phyloP scores from a whole-genome alignment of 2,113 vertebrate species.

The Plestiodon gilberti region DNA sequence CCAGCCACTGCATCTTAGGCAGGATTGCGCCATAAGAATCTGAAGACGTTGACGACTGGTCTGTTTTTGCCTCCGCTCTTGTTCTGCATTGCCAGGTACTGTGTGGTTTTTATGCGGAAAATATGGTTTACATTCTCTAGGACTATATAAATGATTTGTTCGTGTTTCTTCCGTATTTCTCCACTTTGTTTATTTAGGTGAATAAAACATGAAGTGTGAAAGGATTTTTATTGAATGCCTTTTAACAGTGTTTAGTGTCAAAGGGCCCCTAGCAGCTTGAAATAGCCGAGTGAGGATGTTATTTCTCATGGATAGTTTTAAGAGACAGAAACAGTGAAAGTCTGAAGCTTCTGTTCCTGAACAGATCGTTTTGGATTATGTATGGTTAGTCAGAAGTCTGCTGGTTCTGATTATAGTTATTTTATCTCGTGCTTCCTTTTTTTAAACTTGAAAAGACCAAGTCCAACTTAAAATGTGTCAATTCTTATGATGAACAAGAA shows the following conservation, averaged over 20 bases:
- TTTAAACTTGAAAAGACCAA: neutral
- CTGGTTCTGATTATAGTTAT: neutral
- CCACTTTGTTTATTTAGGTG: constrained; percentile 13
- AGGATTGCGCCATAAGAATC: neutral
- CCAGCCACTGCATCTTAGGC: too few relatives aligned
- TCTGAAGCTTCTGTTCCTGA: neutral
- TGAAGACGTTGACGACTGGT: neutral
- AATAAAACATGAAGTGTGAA: constrained; percentile 17
- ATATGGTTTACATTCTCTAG: constrained; percentile 14
- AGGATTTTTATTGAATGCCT: constrained; percentile 13
- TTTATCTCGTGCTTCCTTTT: neutral
- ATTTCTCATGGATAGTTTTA: constrained; percentile 4
- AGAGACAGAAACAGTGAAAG: neutral
- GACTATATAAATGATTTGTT: neutral
- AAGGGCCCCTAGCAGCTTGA: neutral
- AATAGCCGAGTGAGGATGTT: neutral
- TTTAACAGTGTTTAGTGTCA: constrained; percentile 10
- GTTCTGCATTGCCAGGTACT: neutral
- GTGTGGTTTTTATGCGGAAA: constrained; percentile 8
- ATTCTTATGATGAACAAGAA: neutral
- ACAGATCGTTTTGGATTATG: neutral
- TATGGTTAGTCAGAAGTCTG: neutral
- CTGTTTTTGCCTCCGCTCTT: neutral
- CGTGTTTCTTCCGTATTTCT: constrained; percentile 4
- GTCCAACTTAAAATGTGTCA: neutral